Percentiles rank a stretch among this genome's conserved stretches.
These are phyloP conservation scores for Sylvia atricapilla DNA, from an alignment of 2,113 vertebrate genomes.

Conservation along the genomic window DNA sequence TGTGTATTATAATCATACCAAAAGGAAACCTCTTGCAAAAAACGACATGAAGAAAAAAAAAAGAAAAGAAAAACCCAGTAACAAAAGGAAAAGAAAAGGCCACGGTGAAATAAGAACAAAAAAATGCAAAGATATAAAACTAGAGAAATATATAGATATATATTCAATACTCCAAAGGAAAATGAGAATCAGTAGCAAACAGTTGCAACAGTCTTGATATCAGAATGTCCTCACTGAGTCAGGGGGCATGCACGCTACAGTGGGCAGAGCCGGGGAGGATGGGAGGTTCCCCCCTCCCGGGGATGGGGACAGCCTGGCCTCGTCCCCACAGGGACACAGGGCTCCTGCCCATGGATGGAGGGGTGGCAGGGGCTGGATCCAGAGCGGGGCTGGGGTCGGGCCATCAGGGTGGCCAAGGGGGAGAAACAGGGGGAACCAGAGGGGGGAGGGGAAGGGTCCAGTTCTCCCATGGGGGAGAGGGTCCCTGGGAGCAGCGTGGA, in stretches of 20 bases:
- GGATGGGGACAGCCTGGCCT: constrained; percentile 11
- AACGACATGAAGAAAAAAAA: constrained; percentile 76
- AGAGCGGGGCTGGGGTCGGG: neutral
- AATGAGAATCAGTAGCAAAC: constrained; percentile 72
- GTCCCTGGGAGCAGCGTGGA: constrained; percentile 10
- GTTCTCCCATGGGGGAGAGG: neutral
- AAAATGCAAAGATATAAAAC: constrained; percentile 54
- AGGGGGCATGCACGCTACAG: constrained; percentile 64
- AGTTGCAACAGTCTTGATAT: constrained; percentile 73
- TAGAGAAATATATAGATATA: constrained; percentile 67
- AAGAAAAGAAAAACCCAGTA: constrained; percentile 57
- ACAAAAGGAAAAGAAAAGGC: constrained; percentile 53
- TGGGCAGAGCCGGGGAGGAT: neutral
- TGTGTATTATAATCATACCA: constrained; percentile 91
- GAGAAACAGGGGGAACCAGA: neutral
- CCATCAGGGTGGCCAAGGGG: neutral
- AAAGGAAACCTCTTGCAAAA: constrained; percentile 83
- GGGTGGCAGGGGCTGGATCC: neutral
- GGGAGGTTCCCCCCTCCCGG: constrained; percentile 9
- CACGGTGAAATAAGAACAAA: constrained; percentile 56
- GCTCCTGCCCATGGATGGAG: neutral
- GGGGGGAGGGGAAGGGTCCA: neutral
- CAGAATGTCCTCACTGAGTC: constrained; percentile 63
- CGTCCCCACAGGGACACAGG: neutral
- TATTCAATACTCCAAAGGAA: constrained; percentile 66